A percentile compares a stretch with the other conserved stretches of the same genome.
Conservation (phyloP, 2,888 invertebrate genomes). For the Abrostola triplasia region DNA sequence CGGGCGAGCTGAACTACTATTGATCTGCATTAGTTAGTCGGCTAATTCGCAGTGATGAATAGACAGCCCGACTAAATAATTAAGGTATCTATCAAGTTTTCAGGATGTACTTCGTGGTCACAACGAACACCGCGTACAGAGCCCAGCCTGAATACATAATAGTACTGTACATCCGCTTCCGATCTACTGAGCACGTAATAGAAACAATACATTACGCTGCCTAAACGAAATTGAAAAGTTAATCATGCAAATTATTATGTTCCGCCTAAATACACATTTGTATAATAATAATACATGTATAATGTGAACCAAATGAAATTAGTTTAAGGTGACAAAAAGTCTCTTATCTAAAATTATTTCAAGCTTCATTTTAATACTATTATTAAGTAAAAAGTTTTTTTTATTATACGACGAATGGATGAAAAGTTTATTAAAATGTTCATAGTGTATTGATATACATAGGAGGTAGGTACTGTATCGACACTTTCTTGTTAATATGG, state of each 20-base stretch:
- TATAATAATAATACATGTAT: no score
- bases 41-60: neutral
- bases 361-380: no score
- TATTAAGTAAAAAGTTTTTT: no score
- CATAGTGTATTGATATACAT: no score
- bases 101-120: neutral
- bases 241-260: neutral
- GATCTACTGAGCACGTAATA: neutral
- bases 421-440: no score
- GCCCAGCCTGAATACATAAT: neutral
- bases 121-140: neutral
- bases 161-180: neutral
- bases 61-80: neutral
- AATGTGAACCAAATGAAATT: no score
- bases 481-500: neutral
- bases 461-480: no score
- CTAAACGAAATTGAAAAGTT: neutral
- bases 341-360: no score
- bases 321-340: no score
- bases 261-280: no score
- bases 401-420: no score
- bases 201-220: neutral
- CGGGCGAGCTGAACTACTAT: neutral
- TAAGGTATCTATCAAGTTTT: neutral
- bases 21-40: neutral